A percentile compares a stretch with the other conserved stretches of the same genome.
These are phyloP conservation scores for Drosophila colorata DNA, from an alignment of 2,888 invertebrate species.

Conservation along the genomic window DNA sequence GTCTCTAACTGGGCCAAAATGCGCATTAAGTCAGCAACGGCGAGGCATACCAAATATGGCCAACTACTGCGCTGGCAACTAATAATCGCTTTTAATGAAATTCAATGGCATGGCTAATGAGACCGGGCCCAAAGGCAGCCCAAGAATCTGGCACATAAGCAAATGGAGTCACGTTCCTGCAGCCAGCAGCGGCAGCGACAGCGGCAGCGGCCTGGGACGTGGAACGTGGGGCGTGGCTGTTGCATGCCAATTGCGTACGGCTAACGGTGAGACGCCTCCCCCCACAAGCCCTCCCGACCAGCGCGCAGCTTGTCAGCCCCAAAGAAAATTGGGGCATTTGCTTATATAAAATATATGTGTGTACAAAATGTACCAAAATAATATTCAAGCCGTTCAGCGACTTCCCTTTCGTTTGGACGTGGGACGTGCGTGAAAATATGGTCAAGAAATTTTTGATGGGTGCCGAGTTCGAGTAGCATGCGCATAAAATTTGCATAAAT, in stretches of 20 bases:
- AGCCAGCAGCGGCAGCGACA: no score
- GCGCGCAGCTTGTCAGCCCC: neutral
- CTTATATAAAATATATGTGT: constrained; percentile 73
- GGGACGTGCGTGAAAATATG: constrained; percentile 75
- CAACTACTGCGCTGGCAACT: constrained; percentile 34
- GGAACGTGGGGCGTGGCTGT: constrained; percentile 37
- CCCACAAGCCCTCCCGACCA: neutral
- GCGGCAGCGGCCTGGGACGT: no score
- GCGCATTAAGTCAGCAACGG: constrained; percentile 69
- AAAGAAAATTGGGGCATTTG: constrained; percentile 72
- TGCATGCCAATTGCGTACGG: constrained; percentile 74
- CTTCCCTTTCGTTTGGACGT: constrained; percentile 83
- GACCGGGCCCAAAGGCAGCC: constrained; percentile 7
- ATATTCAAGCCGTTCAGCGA: constrained; percentile 63
- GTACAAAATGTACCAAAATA: constrained; percentile 52
- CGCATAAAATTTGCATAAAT: constrained; percentile 78
- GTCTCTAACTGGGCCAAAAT: constrained; percentile 72
- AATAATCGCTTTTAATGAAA: constrained; percentile 60
- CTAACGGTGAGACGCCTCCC: constrained; percentile 56
- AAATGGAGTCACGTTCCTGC: constrained; percentile 65
- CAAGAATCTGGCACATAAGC: constrained; percentile 70
- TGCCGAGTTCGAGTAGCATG: constrained; percentile 49
- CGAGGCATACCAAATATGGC: constrained; percentile 76
- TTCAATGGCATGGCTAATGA: constrained; percentile 51
- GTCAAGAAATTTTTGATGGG: constrained; percentile 71